Percentiles rank a stretch among this genome's conserved stretches.
phyloP scores from a whole-genome alignment of 2,113 vertebrate genomes.

The Otus sunia region DNA sequence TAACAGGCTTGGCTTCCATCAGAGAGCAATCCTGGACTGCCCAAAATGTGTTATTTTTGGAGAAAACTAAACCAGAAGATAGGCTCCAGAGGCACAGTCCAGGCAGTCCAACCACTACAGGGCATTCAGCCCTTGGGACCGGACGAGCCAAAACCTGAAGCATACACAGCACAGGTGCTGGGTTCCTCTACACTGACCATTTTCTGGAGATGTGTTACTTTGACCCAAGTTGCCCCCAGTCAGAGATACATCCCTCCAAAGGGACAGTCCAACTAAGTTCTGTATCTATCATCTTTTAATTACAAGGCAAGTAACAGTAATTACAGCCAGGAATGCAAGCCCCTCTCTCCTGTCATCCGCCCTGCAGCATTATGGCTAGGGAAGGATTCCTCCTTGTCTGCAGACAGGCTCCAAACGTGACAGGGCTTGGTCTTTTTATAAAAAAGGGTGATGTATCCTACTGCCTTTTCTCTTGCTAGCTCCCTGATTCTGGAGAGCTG shows the following conservation, averaged over 20 bases:
- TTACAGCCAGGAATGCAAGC: neutral
- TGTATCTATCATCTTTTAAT: neutral
- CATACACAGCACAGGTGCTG: too few relatives aligned
- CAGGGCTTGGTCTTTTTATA: neutral
- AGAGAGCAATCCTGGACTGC: neutral
- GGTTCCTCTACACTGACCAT: neutral
- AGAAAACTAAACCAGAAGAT: neutral
- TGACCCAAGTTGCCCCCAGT: neutral
- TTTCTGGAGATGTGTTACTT: neutral
- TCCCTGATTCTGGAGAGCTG: neutral
- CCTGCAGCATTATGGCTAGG: neutral
- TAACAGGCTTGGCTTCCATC: neutral
- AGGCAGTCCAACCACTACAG: neutral
- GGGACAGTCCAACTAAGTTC: neutral
- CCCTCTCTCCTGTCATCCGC: neutral
- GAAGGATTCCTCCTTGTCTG: neutral
- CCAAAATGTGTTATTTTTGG: neutral
- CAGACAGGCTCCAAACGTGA: neutral
- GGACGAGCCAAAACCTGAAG: neutral
- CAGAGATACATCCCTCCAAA: neutral
- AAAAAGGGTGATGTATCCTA: neutral
- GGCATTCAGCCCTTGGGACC: neutral
- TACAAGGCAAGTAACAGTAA: neutral
- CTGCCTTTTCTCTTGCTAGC: neutral
- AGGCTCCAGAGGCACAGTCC: neutral